Base-by-base conservation (phyloP, 2,113 vertebrate species). In the Ahaetulla prasina region DNA sequence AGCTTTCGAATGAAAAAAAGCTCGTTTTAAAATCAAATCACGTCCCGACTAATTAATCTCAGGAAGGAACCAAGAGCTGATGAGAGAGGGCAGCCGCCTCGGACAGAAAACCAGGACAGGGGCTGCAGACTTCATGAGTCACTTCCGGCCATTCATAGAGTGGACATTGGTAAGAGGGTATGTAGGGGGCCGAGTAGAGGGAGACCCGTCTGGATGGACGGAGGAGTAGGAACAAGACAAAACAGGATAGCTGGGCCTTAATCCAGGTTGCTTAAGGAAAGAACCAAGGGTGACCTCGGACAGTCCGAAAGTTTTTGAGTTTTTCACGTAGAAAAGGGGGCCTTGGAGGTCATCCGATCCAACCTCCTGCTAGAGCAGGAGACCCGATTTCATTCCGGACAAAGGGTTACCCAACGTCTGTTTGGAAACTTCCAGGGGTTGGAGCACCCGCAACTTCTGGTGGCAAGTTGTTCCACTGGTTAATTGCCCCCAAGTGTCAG, bases 111-210 rank as follows among this genome's bases (percentile, higher is more conserved):
- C 6, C 50, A 11, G 14, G 43, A n/a, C 25, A 43, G 45, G 16
- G 30, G 10, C n/a, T n/a, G 20, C 49, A 8, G 10, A 52, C 16
- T 27, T 2, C 3, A 57, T 80, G 92, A 91, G 63, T 88, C 92
- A 93, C 89, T 91, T 89, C 92, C 92, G 22, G n/a, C 57, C 35
- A 85, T 93, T 93, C 60, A 49, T 43, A 35, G 50, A 84, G 92
- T 85, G 90, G 92, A 88, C 45, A 88, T 63, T 80, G 45, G 49
- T 47, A 84, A 22, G 20, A 43, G 35, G 30, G 45, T 0, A 4
- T n/a, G 52, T 2, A 14, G 74, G 7, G 84, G 85, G 35, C 4
- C 27, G 27, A 54, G 90, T 1, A 2, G 20, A 20, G 12, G 20
- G 90, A 57, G 4, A 30, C 27, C 53, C 25, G 22, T 49, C 35